Percentiles rank a stretch among this genome's conserved stretches.
These are phyloP conservation scores for Nannobrachium achirus DNA, from an alignment of 2,113 vertebrate species.

Conservation along the genomic window DNA sequence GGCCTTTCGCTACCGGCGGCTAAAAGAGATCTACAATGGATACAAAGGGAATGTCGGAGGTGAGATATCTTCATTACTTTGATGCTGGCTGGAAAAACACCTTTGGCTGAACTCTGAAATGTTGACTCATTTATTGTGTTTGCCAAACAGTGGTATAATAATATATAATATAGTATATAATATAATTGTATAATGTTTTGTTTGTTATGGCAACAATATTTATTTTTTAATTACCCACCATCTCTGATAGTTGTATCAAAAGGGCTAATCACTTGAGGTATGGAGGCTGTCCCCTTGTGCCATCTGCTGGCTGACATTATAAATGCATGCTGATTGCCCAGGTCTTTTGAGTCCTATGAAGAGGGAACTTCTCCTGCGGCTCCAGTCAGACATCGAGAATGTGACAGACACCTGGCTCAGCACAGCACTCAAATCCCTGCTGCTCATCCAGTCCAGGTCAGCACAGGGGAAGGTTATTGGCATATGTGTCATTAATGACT, in stretches of 20 bases:
- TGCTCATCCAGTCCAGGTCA: constrained; percentile 96
- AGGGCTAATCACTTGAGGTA: too few species aligned
- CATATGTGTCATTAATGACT: not conserved
- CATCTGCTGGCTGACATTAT: too few species aligned
- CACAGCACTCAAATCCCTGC: constrained; percentile 94
- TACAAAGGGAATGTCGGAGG: constrained; percentile 92
- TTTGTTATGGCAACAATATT: too few species aligned
- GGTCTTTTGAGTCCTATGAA: constrained; percentile 92
- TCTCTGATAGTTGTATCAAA: too few species aligned
- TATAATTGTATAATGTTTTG: too few species aligned
- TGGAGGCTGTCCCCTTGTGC: not conserved
- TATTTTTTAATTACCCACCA: too few species aligned
- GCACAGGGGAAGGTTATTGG: constrained; percentile 1
- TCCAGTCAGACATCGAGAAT: constrained; percentile 92
- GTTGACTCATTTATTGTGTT: not conserved
- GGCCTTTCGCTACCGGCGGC: constrained; percentile 95
- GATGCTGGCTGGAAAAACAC: not conserved
- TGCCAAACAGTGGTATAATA: not conserved
- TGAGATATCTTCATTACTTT: constrained; percentile 60
- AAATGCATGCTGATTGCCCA: constrained; percentile 52
- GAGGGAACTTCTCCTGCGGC: constrained; percentile 88
- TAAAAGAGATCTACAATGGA: constrained; percentile 94
- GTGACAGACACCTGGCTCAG: constrained; percentile 96
- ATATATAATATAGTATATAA: too few species aligned
- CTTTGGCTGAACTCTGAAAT: not conserved